Percentiles rank a stretch among this genome's conserved stretches.
Evolutionary conservation across 2,113 vertebrate genomes (phyloP).

Genomic region (Danio rerio): DNA sequence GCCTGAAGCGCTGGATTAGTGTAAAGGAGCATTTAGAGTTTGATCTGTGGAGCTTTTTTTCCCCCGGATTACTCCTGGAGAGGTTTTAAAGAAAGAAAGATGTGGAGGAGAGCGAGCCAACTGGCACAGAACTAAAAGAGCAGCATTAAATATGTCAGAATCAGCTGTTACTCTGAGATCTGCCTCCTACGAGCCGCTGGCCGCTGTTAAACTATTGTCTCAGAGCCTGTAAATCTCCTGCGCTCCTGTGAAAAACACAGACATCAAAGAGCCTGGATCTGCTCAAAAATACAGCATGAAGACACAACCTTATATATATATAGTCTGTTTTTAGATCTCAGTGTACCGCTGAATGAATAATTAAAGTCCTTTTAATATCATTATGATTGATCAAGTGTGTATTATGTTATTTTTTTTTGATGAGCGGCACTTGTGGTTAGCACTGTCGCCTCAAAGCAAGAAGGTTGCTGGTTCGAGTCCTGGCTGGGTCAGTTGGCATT

Average conservation of each 20-base stretch:
- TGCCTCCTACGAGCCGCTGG: constrained; percentile 36
- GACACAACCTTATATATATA: background rate
- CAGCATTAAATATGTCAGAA: constrained; percentile 58
- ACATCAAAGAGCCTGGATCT: constrained; percentile 24
- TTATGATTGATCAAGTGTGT: no score
- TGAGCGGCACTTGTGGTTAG: no score
- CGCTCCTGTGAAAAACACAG: constrained; percentile 6
- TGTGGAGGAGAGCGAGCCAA: constrained; percentile 43
- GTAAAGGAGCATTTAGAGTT: constrained; percentile 8
- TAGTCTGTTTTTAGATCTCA: no score
- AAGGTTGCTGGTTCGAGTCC: no score
- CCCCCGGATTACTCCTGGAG: constrained; percentile 49
- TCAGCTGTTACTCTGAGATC: constrained; percentile 54
- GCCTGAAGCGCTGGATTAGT: constrained; percentile 56
- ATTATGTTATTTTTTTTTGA: no score
- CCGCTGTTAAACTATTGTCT: constrained; percentile 48
- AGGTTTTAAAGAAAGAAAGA: constrained; percentile 33
- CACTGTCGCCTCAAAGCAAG: no score
- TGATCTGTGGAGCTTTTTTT: constrained; percentile 31
- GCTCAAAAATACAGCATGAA: constrained; percentile 21
- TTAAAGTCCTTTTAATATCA: no score
- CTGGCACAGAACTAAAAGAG: constrained; percentile 52
- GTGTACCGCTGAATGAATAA: no score
- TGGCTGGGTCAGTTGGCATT: no score
- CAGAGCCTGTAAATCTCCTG: constrained; percentile 41